Evolutionary conservation across 2,888 invertebrate species (phyloP), one percentile per base, ranked within the genome.

Genomic region (Lypha dubia): DNA sequence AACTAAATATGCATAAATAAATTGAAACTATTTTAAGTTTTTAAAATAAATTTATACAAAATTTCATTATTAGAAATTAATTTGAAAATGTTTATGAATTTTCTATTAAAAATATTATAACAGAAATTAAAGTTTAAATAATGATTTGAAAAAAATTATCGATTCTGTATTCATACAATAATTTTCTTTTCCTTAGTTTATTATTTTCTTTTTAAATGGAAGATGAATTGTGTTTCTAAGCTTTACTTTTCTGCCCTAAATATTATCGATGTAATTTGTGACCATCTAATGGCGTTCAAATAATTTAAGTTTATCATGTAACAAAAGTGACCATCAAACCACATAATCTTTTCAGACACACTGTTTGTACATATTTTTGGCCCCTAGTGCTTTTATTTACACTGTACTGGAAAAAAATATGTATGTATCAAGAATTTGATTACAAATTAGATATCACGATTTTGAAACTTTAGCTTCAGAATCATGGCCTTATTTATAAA

Each of bases 1-100:
- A 81, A 56, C 70, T 79, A 85, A 87, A 83, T 85, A 85, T 56
- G 82, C 80, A 83, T 80, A 82, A 83, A 86, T 83, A 83, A 79
- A 67, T 24, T 15, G 13, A 24, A 75, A 62, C 32, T 17, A 38
- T 24, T 46, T 65, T 5, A 1, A 13, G 32, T 51, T 63, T 8
- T 38, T 15, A 53, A 38, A 38, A 68, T 15, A 32, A 7, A 32
- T 32, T 32, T 32, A 6, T 32, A 35, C 8, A 35, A 35, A 8
- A 35, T 8, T 1, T 35, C 3, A 13, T 51, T 38, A 15, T 22
- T 38, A 13, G 11, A 15, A 35, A 15, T n/a, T n/a, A n/a, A n/a
- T n/a, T n/a, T n/a, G n/a, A n/a, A n/a, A n/a, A n/a, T n/a, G n/a
- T n/a, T n/a, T n/a, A n/a, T n/a, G n/a, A n/a, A n/a, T n/a, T n/a